Base-by-base conservation (phyloP, 2,888 invertebrate genomes). In the Orchesellides sinensis region DNA sequence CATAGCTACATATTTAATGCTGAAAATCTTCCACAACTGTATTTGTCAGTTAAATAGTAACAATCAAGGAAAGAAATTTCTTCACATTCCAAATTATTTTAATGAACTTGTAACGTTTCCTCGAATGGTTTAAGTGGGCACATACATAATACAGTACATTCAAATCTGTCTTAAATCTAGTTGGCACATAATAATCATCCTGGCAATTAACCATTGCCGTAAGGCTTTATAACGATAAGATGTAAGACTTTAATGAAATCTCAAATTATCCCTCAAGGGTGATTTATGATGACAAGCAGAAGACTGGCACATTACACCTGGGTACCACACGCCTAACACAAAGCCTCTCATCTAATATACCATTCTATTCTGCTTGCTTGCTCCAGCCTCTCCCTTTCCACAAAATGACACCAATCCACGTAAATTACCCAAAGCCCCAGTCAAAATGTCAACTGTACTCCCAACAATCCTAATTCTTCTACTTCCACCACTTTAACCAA, bases 231-330 rank as follows among this genome's bases (percentile, higher is more conserved):
- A 47, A 69, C 47, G 25, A 14, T 40, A 40, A 40, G 59, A 52
- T 66, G 56, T 68, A 68, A 77, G 77, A 35, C 47, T 66, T 40
- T 80, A 80, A 72, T 80, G 80, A 80, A 66, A 70, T 69, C 69
- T 52, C 49, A 65, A 78, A 72, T 72, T 66, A 70, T 70, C 65
- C 79, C 66, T 73, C 72, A 70, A 66, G 80, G 70, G 56, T 80
- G 65, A 80, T 72, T 70, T 79, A 79, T 40, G 79, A 70, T 69
- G 79, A 73, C 72, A 80, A 27, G 66, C 32, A 56, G 10, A 40
- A 10, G 66, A 72, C 66, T 40, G 70, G 25, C 80, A 80, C 47
- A 65, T 80, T 79, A 66, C 73, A 79, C 79, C 79, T 79, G 79
- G 72, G 23, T 32, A 66, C 45, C n/a, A 47, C 78, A 49, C 40